Base-by-base conservation (phyloP, 2,797 vertebrate species). In the Darevskia mixta region DNA sequence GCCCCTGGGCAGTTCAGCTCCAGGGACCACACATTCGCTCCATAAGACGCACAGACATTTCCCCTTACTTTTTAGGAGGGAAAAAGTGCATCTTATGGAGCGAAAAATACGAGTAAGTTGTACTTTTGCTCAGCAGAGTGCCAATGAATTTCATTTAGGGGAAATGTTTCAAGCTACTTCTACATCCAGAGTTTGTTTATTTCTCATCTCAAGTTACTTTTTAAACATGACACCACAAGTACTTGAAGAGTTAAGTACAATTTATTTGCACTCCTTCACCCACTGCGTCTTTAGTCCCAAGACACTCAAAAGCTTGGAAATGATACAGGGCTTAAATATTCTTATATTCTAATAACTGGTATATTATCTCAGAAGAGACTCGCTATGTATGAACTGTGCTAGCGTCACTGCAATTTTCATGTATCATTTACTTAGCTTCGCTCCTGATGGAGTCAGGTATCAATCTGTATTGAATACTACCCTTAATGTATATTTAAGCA, bases 401-500 rank as follows among this genome's bases (percentile, higher is more conserved):
- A 86, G 69, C 78, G 15, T 93, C 89, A 90, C 86, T 93, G 89
- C 89, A 6, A 94, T 86, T 91, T 87, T 49, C 67, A 85, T 89
- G 67, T 89, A 89, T 77, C 91, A 82, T 87, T 92, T 92, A 93
- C 88, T 95, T 88, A 92, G 87, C 83, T 83, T 88, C 73, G 45
- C 83, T 92, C 76, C 91, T 93, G 90, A 83, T 82, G 90, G 90
- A 95, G 91, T 76, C 73, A 72, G 64, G 91, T 86, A 96, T 90
- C 89, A 79, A 85, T 38, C 86, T 94, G 88, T 86, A 93, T 82
- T 49, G 89, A 95, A 95, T 87, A 93, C 87, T 88, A 90, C 90
- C 91, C 92, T 87, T 95, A 93, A 94, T 94, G 93, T 90, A 91
- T 88, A 89, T 89, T 93, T 91, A 93, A 94, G 82, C 93, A 95